Conservation (phyloP, 2,113 vertebrate genomes). For the Hippocampus guttulatus region DNA sequence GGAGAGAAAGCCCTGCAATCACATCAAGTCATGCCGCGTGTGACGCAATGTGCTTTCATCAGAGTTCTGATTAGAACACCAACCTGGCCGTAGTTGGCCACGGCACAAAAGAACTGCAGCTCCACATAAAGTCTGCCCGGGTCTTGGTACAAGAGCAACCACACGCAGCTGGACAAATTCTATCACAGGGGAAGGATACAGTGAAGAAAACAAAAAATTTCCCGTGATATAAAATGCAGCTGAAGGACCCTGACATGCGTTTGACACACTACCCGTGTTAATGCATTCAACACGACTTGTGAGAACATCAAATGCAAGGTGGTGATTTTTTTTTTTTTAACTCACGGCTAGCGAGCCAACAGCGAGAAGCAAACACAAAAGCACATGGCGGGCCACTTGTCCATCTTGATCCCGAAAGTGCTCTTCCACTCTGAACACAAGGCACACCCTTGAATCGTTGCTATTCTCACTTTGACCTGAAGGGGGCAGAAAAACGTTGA, state of each 20-base stretch:
- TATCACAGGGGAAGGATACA: constrained; percentile 48
- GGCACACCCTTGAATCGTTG: constrained; percentile 80
- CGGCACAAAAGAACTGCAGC: constrained; percentile 92
- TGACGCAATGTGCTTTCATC: neutral
- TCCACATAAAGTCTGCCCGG: constrained; percentile 89
- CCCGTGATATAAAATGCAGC: neutral
- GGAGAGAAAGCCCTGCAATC: constrained; percentile 85
- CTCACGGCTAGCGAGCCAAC: constrained; percentile 90
- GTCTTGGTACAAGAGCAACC: constrained; percentile 86
- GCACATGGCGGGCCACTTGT: constrained; percentile 82
- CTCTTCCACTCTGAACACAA: constrained; percentile 81
- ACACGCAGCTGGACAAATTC: constrained; percentile 92
- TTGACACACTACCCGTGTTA: constrained; percentile 23
- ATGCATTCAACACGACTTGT: neutral
- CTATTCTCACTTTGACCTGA: constrained; percentile 75
- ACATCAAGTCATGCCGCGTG: constrained; percentile 16
- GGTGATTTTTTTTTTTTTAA: constrained; percentile 26
- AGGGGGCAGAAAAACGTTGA: constrained; percentile 32
- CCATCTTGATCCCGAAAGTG: constrained; percentile 76
- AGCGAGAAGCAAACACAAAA: constrained; percentile 86
- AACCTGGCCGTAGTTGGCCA: constrained; percentile 95
- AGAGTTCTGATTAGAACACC: constrained; percentile 11
- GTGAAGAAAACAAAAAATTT: neutral
- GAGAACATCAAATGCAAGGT: constrained; percentile 9
- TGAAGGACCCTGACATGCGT: neutral